Evolutionary conservation across 2,888 invertebrate species (phyloP).

Genomic region (Netelia melanura): DNA sequence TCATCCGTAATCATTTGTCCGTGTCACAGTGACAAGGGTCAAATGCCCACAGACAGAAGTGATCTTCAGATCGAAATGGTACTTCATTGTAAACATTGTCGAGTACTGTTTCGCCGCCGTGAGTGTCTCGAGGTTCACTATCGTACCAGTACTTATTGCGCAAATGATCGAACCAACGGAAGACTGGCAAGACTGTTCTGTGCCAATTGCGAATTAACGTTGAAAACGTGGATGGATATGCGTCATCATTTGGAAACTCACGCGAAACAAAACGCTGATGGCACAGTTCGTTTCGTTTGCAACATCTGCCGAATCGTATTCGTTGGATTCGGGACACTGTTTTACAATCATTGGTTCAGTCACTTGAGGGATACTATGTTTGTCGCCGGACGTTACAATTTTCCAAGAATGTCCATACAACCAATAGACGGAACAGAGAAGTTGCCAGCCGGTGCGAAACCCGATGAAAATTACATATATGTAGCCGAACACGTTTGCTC

Average conservation of each 20-base stretch:
- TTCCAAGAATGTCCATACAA: slow-evolving; percentile 75
- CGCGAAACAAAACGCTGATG: slow-evolving; percentile 68
- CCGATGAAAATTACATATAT: slow-evolving; percentile 74
- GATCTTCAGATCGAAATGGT: slow-evolving; percentile 79
- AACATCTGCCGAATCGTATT: slow-evolving; percentile 81
- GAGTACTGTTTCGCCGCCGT: slow-evolving; percentile 76
- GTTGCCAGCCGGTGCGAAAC: slow-evolving; percentile 58
- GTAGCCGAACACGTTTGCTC: slow-evolving; percentile 80
- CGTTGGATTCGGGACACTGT: slow-evolving; percentile 76
- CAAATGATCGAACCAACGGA: slow-evolving; percentile 66
- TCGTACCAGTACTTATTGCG: slow-evolving; percentile 67
- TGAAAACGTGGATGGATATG: slow-evolving; percentile 75
- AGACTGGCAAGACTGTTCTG: slow-evolving; percentile 78
- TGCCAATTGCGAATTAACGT: slow-evolving; percentile 72
- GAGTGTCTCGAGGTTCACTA: slow-evolving; percentile 81
- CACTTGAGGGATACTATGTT: slow-evolving; percentile 77
- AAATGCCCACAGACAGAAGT: slow-evolving; percentile 53
- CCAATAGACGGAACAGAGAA: slow-evolving; percentile 66
- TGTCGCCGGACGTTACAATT: slow-evolving; percentile 77
- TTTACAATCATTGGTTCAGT: slow-evolving; percentile 79
- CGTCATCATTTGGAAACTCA: slow-evolving; percentile 77
- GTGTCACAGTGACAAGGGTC: slow-evolving; percentile 75
- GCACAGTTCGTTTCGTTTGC: slow-evolving; percentile 76
- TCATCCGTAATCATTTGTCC: slow-evolving; percentile 72
- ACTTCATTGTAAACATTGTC: slow-evolving; percentile 77